Evolutionary conservation across 2,113 vertebrate species (phyloP).

Genomic region (Bombycilla garrulus): DNA sequence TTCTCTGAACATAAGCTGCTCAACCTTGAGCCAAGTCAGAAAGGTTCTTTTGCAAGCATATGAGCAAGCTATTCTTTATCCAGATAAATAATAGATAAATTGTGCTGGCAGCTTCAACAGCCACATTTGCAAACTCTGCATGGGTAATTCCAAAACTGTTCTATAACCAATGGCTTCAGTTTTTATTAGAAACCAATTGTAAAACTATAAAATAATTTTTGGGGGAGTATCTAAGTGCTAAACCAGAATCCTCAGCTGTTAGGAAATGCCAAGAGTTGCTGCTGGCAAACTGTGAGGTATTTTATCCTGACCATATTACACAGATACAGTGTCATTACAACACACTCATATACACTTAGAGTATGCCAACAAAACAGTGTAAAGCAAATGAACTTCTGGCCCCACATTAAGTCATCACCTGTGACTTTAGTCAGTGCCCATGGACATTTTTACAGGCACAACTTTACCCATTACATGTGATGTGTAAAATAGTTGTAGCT

Average conservation of each 20-base stretch:
- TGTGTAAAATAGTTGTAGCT: background rate
- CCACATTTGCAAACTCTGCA: background rate
- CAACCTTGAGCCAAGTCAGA: background rate
- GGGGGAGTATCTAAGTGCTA: background rate
- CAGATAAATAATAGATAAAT: background rate
- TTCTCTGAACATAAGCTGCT: background rate
- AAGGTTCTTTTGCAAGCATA: background rate
- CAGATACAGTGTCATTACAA: background rate
- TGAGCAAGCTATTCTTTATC: background rate
- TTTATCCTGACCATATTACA: background rate
- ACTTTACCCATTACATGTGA: background rate
- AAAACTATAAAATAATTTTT: background rate
- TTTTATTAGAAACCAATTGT: background rate
- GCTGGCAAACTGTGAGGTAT: background rate
- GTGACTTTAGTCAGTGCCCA: background rate
- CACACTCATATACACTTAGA: background rate
- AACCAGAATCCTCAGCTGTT: background rate
- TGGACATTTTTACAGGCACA: background rate
- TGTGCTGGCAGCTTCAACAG: background rate
- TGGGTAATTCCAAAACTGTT: background rate
- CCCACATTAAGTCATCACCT: background rate
- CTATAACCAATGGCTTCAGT: background rate
- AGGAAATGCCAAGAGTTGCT: background rate
- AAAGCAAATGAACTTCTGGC: background rate
- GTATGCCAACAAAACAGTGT: background rate